A percentile compares a stretch with the other conserved stretches of the same genome.
phyloP scores from a whole-genome alignment of 1,140 invertebrate species.

The Meloidogyne chitwoodi region DNA sequence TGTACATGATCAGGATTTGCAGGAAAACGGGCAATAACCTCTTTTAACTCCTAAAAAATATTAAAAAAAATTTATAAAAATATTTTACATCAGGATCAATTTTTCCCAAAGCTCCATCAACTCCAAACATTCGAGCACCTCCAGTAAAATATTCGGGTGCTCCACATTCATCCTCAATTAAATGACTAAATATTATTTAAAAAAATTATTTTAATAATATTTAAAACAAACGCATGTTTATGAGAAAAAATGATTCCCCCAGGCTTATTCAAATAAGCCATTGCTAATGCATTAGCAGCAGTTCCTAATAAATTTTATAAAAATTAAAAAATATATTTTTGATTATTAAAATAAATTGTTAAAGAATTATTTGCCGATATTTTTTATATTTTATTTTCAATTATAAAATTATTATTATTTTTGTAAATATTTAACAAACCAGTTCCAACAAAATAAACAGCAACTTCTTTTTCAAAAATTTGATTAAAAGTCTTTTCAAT shows the following conservation, averaged over 20 bases:
- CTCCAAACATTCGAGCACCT: constrained; percentile 16
- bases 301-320: constrained; percentile 12
- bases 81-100: constrained; percentile 11
- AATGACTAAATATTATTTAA: not conserved
- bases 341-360: no score
- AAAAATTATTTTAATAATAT: not conserved
- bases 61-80: not conserved
- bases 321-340: not conserved
- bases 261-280: constrained; percentile 21
- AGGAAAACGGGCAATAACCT: constrained; percentile 10
- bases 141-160: constrained; percentile 23
- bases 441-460: constrained; percentile 25
- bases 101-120: constrained; percentile 1
- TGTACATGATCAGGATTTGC: constrained; percentile 16
- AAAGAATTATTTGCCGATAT: no score
- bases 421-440: constrained; percentile 5
- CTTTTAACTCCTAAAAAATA: constrained; percentile 12
- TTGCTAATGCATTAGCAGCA: constrained; percentile 23
- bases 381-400: not conserved
- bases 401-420: no score
- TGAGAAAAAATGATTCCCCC: constrained; percentile 24
- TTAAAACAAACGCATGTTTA: not conserved
- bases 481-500: constrained; percentile 14
- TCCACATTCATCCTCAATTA: constrained; percentile 28
- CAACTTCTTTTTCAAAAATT: constrained; percentile 22